Base-by-base conservation (phyloP, 1,140 invertebrate genomes). In the Micrasema longulum region DNA sequence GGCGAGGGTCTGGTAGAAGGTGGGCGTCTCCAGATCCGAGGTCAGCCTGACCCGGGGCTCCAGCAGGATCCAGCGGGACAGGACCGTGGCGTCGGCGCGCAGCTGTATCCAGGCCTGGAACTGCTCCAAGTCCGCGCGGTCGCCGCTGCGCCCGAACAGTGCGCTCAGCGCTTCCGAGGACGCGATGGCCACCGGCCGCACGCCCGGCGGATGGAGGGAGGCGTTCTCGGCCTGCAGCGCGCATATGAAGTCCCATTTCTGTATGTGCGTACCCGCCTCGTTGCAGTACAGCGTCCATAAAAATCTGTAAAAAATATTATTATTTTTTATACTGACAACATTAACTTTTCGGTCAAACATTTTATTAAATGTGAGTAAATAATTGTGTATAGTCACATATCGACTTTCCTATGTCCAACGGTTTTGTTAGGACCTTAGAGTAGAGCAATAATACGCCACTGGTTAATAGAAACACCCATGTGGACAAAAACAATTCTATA, bases 1-100 rank as follows among this genome's bases (percentile, higher is more conserved):
- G 68, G 95, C 93, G 16, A 97, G 82, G 22, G 93, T 96, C 81
- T 97, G 95, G 79, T 96, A 96, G 79, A 96, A 96, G 0, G 94
- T 96, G 2, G 94, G 94, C 12, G 93, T 94, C 79, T 96, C 94
- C 76, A 91, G 84, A 77, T 96, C 93, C 69, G 92, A 92, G 14
- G 90, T 91, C 0, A 94, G 82, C 47, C 89, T 90, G 10, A 93
- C 88, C 75, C 86, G 87, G 9, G 88, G 87, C 73, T 93, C 91
- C 14, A 87, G 84, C 11, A 96, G 79, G 26, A 96, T 81, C 95
- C 95, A 96, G 77, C 90, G 89, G 16, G 93, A 93, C 1, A 96
- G 82, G 1, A 93, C 89, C 1, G 93, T 95, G 2, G 91, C 91
- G 79, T 91, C 89, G 60, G 89, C 90, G 80, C 94, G 87, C 45